Evolutionary conservation across 2,113 vertebrate species (phyloP), one percentile per base, ranked within the genome.

Genomic region (Nyctereutes procyonoides): DNA sequence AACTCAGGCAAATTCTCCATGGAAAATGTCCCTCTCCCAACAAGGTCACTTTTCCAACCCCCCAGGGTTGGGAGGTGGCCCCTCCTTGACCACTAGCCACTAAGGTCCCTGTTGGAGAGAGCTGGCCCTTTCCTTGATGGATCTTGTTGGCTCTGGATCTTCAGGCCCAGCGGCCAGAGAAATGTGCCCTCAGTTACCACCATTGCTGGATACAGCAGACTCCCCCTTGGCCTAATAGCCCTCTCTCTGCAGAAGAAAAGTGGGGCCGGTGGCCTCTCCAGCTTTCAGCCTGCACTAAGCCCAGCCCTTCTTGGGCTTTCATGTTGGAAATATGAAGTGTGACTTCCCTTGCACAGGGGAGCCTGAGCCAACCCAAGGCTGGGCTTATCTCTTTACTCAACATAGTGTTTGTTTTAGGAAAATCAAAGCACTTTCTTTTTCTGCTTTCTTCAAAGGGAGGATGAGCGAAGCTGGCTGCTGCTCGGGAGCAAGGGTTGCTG

Each of bases 251-350:
- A 85, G 58, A 30, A 74, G 82, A 65, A 20, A 35, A 16, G 10
- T 8, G 16, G 53, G 60, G 22, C 76, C 51, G 28, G 48, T n/a
- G 38, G 58, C 35, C 53, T 30, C 69, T 90, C 48, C 4, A 26
- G 80, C 51, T 74, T 55, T 90, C 80, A n/a, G 81, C 13, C 0
- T 32, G 85, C 1, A 0, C 55, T 32, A 0, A n/a, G 26, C 74
- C 1, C 0, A 30, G 30, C 2, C 51, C 82, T 73, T 73, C 69
- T 93, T 88, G 0, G 5, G 62, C 76, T n/a, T 7, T 74, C 65
- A 0, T 0, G 65, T 48, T 16, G 60, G 98, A 98, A 98, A 98
- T n/a, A 98, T 82, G 96, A 98, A 98, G 98, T 98, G 98, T 83
- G 92, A 98, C 96, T 97, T 98, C 97, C 98, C 93, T 69, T 67